Evolutionary conservation across 2,888 invertebrate species (phyloP), one percentile per base, ranked within the genome.

Genomic region (Lomographa bimaculata): DNA sequence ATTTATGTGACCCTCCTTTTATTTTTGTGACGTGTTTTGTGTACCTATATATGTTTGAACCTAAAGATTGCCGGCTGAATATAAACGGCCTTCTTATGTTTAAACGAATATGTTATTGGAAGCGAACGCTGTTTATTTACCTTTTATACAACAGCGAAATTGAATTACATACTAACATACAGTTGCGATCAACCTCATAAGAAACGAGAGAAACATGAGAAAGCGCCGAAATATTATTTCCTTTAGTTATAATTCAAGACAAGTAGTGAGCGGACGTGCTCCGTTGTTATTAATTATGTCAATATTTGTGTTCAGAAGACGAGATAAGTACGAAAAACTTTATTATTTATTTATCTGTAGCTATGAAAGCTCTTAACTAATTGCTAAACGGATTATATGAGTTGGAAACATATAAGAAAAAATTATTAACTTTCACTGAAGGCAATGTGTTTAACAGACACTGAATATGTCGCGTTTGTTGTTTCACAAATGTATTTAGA

Each of bases 211-310:
- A 54, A 32, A 37, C 42, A 33, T n/a, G 45, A 35, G 41, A 25
- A 27, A 39, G 30, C 21, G 25, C 32, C 47, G 24, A 50, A 48
- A 51, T 57, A 54, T n/a, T n/a, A n/a, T 60, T 59, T 60, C 51
- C 53, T 59, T 63, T 64, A 65, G 62, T 69, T 71, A 64, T 67
- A 64, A 79, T 74, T 73, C 76, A 67, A 57, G 50, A 41, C 67
- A 60, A 64, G 73, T 68, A 71, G 65, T 54, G 53, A 58, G 58
- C 64, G 68, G 57, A 73, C 78, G 78, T 77, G 79, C 71, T 62
- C 70, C 56, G 71, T 71, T 71, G 60, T 69, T 79, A 78, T 78
- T 81, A 79, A 79, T 81, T 77, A 77, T 72, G 74, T 77, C 77
- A 79, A 80, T 80, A 75, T 80, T 80, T 75, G 75, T 72, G 70